Base-by-base conservation (phyloP, 92 coral and sea anemone genomes). In the Actinostola sp. region DNA sequence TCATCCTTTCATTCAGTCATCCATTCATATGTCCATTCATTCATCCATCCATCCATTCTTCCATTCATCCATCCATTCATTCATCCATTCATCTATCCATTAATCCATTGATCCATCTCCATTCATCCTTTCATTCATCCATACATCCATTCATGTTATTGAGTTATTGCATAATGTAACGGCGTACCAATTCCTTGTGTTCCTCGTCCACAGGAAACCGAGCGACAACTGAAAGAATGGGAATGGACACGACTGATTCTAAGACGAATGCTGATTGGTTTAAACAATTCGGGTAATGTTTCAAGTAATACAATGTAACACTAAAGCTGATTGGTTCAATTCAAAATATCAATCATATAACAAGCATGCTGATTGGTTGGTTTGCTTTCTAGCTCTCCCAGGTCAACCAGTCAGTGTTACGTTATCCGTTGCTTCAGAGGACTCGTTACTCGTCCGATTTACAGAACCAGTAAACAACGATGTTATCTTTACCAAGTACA, bases 381-480 rank as follows among this genome's bases (percentile, higher is more conserved):
- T 67, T 46, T n/a, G n/a, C n/a, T n/a, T n/a, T n/a, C n/a, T 30
- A 91, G 97, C 74, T 33, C 81, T 69, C 11, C 98, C 98, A 4
- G 80, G 85, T 43, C 74, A 75, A 45, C 98, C 98, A 51, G 89
- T 90, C 51, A 77, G 84, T 28, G 98, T 94, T 5, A 87, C 91
- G 9, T 65, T 94, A 36, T 88, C 97, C 9, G 98, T 89, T 33
- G 98, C 97, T 20, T 94, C 98, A 34, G 98, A 94, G 75, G 93
- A 86, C 55, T 91, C 97, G 16, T 87, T 94, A 36, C 87, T 82
- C 32, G 98, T 94, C 50, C 87, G 98, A 56, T 94, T 91, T 69
- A 79, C 93, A 16, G 97, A 87, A 66, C 89, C 96, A 3, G 49
- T 82, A 11, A 60, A 41, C 27, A 82, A 68, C 33, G 81, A 80